These are phyloP conservation scores for Cervus canadensis DNA, from an alignment of 2,113 vertebrate genomes.

Conservation along the genomic window DNA sequence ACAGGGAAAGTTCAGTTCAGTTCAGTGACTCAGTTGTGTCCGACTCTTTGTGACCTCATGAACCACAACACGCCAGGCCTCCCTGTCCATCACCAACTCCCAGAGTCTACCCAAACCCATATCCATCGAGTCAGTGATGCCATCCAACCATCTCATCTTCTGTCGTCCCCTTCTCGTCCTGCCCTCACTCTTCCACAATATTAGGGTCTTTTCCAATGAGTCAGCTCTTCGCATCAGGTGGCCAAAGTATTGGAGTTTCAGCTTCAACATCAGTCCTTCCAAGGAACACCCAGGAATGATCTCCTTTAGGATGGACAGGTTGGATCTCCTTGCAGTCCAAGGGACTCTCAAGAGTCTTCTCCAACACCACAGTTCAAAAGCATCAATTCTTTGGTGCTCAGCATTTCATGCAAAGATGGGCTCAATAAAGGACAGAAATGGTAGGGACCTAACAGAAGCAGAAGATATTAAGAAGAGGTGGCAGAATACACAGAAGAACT, in stretches of 20 bases:
- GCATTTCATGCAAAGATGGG: no score
- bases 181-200: neutral
- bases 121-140: neutral
- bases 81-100: neutral
- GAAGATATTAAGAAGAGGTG: no score
- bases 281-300: neutral
- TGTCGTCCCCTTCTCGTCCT: neutral
- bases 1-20: neutral
- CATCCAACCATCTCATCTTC: neutral
- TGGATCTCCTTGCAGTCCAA: neutral
- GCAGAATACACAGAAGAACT: no score
- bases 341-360: neutral
- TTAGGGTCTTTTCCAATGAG: neutral
- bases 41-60: accelerated
- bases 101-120: accelerated
- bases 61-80: neutral
- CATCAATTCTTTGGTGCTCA: neutral
- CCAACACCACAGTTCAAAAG: neutral
- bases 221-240: neutral
- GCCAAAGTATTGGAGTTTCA: neutral
- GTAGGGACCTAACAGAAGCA: no score
- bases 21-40: neutral
- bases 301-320: neutral
- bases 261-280: neutral
- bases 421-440: no score